These are phyloP conservation scores for Lagenorhynchus albirostris DNA, from an alignment of 2,113 vertebrate genomes.

Conservation along the genomic window DNA sequence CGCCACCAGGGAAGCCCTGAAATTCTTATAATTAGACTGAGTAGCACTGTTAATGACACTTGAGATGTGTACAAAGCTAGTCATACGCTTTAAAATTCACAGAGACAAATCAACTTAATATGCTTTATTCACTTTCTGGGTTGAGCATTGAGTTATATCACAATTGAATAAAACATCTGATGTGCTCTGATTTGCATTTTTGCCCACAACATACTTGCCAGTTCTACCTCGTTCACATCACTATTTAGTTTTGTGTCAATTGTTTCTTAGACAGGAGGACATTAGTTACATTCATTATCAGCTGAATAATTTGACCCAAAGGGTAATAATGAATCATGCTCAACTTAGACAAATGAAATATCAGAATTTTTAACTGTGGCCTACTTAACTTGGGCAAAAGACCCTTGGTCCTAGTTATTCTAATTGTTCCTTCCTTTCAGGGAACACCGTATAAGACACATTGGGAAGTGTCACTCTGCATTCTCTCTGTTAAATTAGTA, in stretches of 20 bases:
- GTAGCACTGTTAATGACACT: neutral
- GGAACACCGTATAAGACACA: neutral
- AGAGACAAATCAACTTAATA: conserved; percentile 32
- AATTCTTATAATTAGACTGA: neutral
- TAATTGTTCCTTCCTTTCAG: neutral
- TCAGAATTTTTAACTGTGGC: neutral
- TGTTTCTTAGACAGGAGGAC: neutral
- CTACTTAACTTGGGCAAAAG: neutral
- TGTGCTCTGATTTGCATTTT: neutral
- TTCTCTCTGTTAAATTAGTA: neutral
- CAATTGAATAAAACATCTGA: neutral
- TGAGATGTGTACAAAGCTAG: neutral
- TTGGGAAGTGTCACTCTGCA: neutral
- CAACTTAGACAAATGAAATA: neutral
- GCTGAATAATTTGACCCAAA: neutral
- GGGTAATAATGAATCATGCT: neutral
- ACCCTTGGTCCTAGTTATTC: no score
- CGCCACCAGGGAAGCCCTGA: no score
- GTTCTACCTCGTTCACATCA: neutral
- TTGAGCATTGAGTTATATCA: neutral
- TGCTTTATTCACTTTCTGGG: neutral
- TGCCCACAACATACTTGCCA: neutral
- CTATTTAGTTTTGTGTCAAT: neutral
- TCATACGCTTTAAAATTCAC: neutral
- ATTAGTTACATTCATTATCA: neutral